phyloP scores from a whole-genome alignment of 2,888 invertebrate species.

The Aleiodes leptofemur region DNA sequence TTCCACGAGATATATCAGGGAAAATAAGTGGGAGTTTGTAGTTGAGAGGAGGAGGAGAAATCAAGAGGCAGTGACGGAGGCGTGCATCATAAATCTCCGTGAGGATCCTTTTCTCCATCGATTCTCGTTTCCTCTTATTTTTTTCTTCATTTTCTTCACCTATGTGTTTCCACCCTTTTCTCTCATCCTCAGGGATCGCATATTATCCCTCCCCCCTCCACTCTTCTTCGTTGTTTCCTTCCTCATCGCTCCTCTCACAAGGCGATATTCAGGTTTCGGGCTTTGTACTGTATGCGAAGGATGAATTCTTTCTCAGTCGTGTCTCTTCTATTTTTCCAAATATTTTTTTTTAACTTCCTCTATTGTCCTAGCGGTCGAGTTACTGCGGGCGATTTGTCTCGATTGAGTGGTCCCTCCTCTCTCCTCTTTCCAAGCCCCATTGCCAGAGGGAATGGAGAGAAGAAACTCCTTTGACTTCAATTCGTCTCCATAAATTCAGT shows the following conservation, averaged over 20 bases:
- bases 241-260: constrained; percentile 16
- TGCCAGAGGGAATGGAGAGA: constrained; percentile 15
- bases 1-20: constrained; percentile 1
- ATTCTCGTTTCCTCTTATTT: constrained; percentile 33
- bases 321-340: background rate
- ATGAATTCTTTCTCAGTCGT: constrained; percentile 16
- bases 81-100: constrained; percentile 57
- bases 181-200: constrained; percentile 40
- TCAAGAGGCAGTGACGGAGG: constrained; percentile 43
- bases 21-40: constrained; percentile 6
- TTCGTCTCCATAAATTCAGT: constrained; percentile 27
- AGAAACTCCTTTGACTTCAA: constrained; percentile 40
- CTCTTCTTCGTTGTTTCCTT: background rate
- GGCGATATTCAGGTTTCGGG: constrained; percentile 43
- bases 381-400: constrained; percentile 60
- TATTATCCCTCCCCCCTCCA: constrained; percentile 23
- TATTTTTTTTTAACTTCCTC: background rate
- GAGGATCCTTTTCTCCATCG: constrained; percentile 53
- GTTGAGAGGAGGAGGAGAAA: constrained; percentile 35
- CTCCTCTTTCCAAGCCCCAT: constrained; percentile 4
- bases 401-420: constrained; percentile 49
- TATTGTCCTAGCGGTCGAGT: constrained; percentile 51
- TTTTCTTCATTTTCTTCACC: constrained; percentile 42
- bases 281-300: constrained; percentile 40
- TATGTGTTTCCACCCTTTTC: constrained; percentile 25